Base-by-base conservation (phyloP, 2,797 vertebrate genomes). In the Selene dorsalis region DNA sequence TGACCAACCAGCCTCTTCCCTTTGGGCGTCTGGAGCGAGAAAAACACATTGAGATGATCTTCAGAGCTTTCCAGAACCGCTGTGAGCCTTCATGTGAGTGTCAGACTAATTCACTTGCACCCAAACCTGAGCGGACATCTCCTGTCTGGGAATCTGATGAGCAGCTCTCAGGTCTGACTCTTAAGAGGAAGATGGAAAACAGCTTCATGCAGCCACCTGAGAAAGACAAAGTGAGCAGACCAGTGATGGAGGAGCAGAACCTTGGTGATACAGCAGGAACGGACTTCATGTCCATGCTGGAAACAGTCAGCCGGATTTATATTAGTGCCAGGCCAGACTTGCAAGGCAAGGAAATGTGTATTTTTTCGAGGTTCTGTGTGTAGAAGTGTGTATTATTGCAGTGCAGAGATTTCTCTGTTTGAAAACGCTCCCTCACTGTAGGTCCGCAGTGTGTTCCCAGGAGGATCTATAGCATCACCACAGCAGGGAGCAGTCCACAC, bases 41-140 rank as follows among this genome's bases (percentile, higher is more conserved):
- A 77, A 95, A 93, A 63, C 96, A 96, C 83, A 95, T 96, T 63
- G 91, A 95, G 78, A 89, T 87, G 80, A 86, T 92, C 32, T 91
- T 93, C 76, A 91, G 82, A 69, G 87, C 92, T 69, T 93, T 95
- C 68, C 89, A 89, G 59, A 83, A 85, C 28, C 81, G 57, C 32
- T 80, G 86, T 17, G 86, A 85, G 10, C 79, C 84, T 16, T 69
- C 82, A 0, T 62, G 77, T 22, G 80, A 90, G 47, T 52, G 73
- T 6, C 89, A 78, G 50, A 71, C 68, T 73, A 76, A 69, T 52
- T 75, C 81, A n/a, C 20, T 60, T 47, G 48, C 20, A 55, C 50
- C 82, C 68, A 75, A 80, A 76, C 53, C 43, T 12, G 68, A 69
- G 24, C 75, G 20, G 69, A 67, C 1, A 1, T n/a, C 69, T 63